Conservation (phyloP, 2,888 invertebrate species). For the Molorchus minor region DNA sequence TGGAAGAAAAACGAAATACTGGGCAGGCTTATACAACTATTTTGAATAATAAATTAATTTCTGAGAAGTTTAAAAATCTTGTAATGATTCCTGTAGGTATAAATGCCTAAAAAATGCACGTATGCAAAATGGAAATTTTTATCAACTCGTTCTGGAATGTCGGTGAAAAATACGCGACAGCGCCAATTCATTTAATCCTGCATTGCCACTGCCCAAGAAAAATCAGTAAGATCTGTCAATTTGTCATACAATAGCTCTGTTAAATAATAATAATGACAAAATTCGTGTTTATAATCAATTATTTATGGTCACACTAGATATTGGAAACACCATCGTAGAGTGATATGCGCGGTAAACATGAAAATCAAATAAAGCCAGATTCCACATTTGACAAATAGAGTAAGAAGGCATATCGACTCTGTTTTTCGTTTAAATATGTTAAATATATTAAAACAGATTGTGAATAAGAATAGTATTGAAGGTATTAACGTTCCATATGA, state of each 20-base stretch:
- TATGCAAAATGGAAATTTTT: neutral
- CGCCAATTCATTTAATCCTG: slow-evolving; percentile 2
- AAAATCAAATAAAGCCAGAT: slow-evolving; percentile 1
- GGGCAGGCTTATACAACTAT: neutral
- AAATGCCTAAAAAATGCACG: neutral
- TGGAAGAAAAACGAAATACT: neutral
- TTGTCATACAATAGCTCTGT: neutral
- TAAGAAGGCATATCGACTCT: neutral
- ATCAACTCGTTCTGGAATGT: neutral
- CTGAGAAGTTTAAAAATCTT: neutral
- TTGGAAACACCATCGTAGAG: neutral
- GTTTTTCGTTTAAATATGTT: too few species aligned
- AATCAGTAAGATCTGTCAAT: neutral
- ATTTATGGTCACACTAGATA: slow-evolving; percentile 7
- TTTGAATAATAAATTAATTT: neutral
- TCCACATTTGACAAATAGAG: neutral
- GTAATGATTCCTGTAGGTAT: neutral
- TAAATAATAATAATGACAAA: neutral
- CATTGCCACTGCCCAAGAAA: neutral
- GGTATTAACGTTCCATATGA: neutral
- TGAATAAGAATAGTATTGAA: neutral
- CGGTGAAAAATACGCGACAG: neutral
- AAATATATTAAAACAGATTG: neutral
- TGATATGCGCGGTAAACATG: neutral
- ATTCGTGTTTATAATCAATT: neutral